Evolutionary conservation across 2,888 invertebrate genomes (phyloP), one percentile per base, ranked within the genome.

Genomic region (Auanema freiburgensis): DNA sequence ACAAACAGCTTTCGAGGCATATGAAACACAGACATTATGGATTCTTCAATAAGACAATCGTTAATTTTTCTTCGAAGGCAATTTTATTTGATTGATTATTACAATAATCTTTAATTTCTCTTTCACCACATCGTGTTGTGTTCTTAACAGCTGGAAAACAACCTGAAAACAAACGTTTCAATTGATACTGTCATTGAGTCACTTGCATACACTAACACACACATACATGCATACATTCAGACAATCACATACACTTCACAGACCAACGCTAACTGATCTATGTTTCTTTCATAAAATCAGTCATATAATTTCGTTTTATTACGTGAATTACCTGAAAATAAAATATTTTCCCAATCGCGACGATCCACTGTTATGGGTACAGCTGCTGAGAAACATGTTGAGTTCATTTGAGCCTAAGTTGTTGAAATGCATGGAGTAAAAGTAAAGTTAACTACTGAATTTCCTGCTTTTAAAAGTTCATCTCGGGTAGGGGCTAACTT

Each of bases 51-150:
- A 76, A 59, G 57, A 74, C 67, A 52, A 76, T 73, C 59, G 69
- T 57, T 44, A 76, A 53, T 60, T 76, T 76, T 65, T 76, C 76
- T 60, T 76, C 76, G 50, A 76, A 76, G 18, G 67, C 64, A 50
- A 76, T 59, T 44, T 74, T 74, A 57, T 65, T 66, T 14, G 59
- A 56, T 43, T 72, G 69, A 12, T 63, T 49, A 41, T 72, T 71
- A 53, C 68, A 67, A 55, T 61, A 74, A 57, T 72, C 68, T 2
- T 70, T 65, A 59, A 76, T 76, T 24, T 63, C 65, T 33, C 55
- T 53, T 52, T 76, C 76, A 25, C 68, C 72, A 55, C 74, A 74
- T 58, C 67, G 71, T 12, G 61, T 55, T 5, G 71, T 71, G 58
- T 72, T 71, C 33, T 66, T 66, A 12, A 76, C 72, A 6, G 76